These are phyloP conservation scores for Calycopis cecrops DNA, from an alignment of 1,140 invertebrate species.

Conservation along the genomic window DNA sequence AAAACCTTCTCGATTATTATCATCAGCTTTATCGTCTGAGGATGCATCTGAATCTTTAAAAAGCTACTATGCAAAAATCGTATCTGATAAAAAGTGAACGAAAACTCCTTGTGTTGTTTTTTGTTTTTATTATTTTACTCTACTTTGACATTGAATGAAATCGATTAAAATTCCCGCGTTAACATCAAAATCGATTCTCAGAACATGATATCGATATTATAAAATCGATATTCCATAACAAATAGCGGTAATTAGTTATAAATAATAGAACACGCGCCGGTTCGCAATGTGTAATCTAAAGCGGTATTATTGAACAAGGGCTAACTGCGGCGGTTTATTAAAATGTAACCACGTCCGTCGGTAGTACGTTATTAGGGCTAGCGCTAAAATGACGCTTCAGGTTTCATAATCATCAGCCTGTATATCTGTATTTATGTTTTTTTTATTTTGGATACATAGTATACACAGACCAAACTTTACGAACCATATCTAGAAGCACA, in stretches of 20 bases:
- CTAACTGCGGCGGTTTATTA: constrained; percentile 45
- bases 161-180: constrained; percentile 12
- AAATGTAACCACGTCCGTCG: constrained; percentile 47
- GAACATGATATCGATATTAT: background rate
- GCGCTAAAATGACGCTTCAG: constrained; percentile 35
- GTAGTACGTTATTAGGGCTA: constrained; percentile 41
- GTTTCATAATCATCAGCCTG: background rate
- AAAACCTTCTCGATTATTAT: too few species aligned
- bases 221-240: background rate
- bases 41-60: too few species aligned
- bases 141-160: too few species aligned
- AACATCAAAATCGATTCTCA: background rate
- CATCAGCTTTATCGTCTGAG: too few species aligned
- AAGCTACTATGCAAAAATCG: too few species aligned
- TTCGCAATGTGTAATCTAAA: constrained; percentile 18
- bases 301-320: constrained; percentile 14
- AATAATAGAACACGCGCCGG: constrained; percentile 10
- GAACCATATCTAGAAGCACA: too few species aligned
- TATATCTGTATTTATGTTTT: too few species aligned
- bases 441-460: too few species aligned
- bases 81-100: too few species aligned
- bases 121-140: too few species aligned
- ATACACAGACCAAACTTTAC: too few species aligned
- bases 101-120: too few species aligned
- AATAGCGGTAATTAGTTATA: constrained; percentile 24